Evolutionary conservation across 2,113 vertebrate species (phyloP).

Genomic region (Phrynosoma blainvillii): DNA sequence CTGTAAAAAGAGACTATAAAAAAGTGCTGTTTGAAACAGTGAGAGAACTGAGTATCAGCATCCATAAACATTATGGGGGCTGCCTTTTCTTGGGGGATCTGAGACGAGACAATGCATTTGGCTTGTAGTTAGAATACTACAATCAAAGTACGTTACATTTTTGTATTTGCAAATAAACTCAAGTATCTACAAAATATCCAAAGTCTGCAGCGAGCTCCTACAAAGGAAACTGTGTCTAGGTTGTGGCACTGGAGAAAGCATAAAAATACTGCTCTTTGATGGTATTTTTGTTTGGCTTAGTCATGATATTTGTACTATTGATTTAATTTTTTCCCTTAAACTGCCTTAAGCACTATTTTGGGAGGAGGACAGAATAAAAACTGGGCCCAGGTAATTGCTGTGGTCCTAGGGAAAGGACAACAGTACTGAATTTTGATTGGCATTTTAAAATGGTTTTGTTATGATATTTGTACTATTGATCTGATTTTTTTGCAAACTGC

Average conservation of each 20-base stretch:
- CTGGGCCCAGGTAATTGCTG: background rate
- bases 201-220: background rate
- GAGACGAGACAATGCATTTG: background rate
- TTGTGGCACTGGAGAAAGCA: too few species aligned
- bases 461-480: background rate
- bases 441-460: background rate
- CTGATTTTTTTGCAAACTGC: background rate
- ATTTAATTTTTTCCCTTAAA: too few species aligned
- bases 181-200: background rate
- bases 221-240: background rate
- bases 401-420: background rate
- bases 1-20: too few species aligned
- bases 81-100: background rate
- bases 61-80: background rate
- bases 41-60: background rate
- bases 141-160: background rate
- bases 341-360: too few species aligned
- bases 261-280: too few species aligned
- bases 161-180: background rate
- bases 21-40: background rate
- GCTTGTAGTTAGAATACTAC: background rate
- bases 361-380: too few species aligned
- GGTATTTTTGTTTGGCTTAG: too few species aligned
- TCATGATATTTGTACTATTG: too few species aligned
- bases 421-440: background rate